Evolutionary conservation across 2,797 vertebrate genomes (phyloP).

Genomic region (Tapera naevia): DNA sequence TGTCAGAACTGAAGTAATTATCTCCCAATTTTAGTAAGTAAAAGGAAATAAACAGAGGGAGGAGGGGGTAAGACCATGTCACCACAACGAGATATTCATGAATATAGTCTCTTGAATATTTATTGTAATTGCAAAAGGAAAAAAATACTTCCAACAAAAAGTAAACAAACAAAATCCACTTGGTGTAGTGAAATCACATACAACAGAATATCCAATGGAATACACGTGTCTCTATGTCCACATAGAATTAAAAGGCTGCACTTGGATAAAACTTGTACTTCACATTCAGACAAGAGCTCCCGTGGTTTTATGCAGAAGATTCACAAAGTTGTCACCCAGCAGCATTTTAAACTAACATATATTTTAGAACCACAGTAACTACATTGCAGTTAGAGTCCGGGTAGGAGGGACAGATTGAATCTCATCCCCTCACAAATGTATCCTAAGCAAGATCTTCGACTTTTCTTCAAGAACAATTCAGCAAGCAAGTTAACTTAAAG

Average conservation of each 20-base stretch:
- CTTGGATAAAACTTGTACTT: constrained; percentile 66
- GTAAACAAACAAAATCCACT: constrained; percentile 72
- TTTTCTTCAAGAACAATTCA: constrained; percentile 46
- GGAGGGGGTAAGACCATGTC: neutral
- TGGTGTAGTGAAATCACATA: constrained; percentile 82
- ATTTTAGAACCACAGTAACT: constrained; percentile 57
- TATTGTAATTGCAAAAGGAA: constrained; percentile 82
- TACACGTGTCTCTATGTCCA: constrained; percentile 71
- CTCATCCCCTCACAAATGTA: neutral
- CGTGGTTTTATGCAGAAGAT: constrained; percentile 26
- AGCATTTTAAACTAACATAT: constrained; percentile 51
- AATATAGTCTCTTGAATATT: constrained; percentile 87
- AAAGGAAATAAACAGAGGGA: neutral
- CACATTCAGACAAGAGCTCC: constrained; percentile 61
- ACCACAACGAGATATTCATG: constrained; percentile 63
- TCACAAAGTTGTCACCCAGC: constrained; percentile 51
- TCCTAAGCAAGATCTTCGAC: neutral
- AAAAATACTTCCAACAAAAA: constrained; percentile 66
- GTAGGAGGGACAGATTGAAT: neutral
- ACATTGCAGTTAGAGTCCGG: constrained; percentile 30
- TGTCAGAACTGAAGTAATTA: neutral
- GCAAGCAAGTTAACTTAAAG: constrained; percentile 11
- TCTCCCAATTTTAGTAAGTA: neutral
- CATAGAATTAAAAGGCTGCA: constrained; percentile 70
- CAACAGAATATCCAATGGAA: constrained; percentile 79